Evolutionary conservation across 2,797 vertebrate genomes (phyloP).

Genomic region (Gastrophryne carolinensis): DNA sequence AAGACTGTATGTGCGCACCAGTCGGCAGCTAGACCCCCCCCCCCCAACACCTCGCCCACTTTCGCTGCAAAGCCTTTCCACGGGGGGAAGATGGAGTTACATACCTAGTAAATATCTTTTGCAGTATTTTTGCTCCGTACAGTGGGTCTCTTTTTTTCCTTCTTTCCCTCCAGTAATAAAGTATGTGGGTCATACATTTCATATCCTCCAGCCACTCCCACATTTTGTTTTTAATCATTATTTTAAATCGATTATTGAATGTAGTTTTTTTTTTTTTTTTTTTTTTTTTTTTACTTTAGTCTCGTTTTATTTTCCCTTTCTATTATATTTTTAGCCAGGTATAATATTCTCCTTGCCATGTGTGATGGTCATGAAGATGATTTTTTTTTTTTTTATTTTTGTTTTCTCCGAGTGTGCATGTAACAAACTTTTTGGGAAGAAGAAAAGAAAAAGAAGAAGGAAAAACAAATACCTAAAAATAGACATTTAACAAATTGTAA

Average conservation of each 20-base stretch:
- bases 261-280: constrained; percentile 71
- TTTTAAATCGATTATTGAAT: constrained; percentile 89
- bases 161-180: constrained; percentile 70
- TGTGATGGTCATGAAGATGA: no score
- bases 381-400: constrained; percentile 77
- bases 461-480: constrained; percentile 68
- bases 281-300: constrained; percentile 65
- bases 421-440: constrained; percentile 74
- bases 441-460: constrained; percentile 51
- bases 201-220: constrained; percentile 80
- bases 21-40: constrained; percentile 82
- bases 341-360: no score
- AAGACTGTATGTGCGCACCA: constrained; percentile 70
- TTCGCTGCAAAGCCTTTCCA: constrained; percentile 57
- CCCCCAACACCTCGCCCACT: constrained; percentile 28
- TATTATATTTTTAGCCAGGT: no score
- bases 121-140: constrained; percentile 88
- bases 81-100: constrained; percentile 56
- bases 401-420: constrained; percentile 80
- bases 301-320: not conserved
- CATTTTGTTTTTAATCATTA: constrained; percentile 65
- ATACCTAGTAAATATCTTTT: constrained; percentile 79
- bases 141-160: no score
- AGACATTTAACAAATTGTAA: constrained; percentile 78
- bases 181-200: constrained; percentile 72